These are phyloP conservation scores for Candidula unifasciata DNA, from an alignment of 2,888 invertebrate species.

Conservation along the genomic window DNA sequence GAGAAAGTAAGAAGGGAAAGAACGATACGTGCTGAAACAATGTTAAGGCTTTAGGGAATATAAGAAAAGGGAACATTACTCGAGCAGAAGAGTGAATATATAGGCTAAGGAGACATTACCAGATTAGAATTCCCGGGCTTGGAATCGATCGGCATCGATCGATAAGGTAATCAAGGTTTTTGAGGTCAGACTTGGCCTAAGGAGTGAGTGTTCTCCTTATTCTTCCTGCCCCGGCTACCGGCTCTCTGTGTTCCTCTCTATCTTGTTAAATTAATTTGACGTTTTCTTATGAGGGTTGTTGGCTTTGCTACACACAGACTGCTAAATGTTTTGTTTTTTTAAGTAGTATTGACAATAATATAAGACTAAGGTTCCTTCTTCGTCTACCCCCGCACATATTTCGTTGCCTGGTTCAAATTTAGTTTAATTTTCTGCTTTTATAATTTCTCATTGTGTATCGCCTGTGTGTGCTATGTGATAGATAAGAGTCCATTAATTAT, in stretches of 20 bases:
- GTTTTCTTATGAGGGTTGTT: not conserved
- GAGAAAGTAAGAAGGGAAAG: too few relatives aligned
- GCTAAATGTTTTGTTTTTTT: too few relatives aligned
- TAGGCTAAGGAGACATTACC: slow-evolving; percentile 4
- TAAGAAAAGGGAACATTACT: not conserved
- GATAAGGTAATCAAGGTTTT: slow-evolving; percentile 44
- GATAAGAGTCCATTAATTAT: too few relatives aligned
- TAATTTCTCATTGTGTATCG: too few relatives aligned
- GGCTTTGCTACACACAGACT: not conserved
- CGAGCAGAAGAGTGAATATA: not conserved
- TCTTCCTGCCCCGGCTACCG: slow-evolving; percentile 5
- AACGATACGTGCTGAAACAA: not conserved
- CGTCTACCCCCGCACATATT: too few relatives aligned
- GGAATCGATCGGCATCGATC: slow-evolving; percentile 24
- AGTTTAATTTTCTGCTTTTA: too few relatives aligned
- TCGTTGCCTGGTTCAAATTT: too few relatives aligned
- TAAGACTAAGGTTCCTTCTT: too few relatives aligned
- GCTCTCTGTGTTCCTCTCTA: slow-evolving; percentile 6
- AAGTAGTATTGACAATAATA: too few relatives aligned
- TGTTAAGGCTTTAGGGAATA: not conserved
- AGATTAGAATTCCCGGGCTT: slow-evolving; percentile 5
- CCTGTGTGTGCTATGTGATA: too few relatives aligned
- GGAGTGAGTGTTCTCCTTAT: not conserved
- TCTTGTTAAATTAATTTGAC: not conserved
- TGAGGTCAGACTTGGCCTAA: slow-evolving; percentile 12